A percentile compares a stretch with the other conserved stretches of the same genome.
Evolutionary conservation across 2,888 invertebrate genomes (phyloP).

Genomic region (Buathra laborator): DNA sequence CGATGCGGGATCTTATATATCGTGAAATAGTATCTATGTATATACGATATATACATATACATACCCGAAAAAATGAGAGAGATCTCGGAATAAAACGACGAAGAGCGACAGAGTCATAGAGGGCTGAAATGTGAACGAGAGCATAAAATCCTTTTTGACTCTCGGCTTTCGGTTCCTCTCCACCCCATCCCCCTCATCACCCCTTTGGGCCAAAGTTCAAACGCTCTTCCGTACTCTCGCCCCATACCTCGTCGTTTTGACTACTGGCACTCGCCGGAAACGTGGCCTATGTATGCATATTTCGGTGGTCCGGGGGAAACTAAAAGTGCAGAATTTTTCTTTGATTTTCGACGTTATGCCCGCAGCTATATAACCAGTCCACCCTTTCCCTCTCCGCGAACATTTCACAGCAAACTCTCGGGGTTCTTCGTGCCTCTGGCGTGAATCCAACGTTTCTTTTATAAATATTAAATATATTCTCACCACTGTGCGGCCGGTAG

Average conservation of each 20-base stretch:
- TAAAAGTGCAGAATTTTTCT: slow-evolving; percentile 61
- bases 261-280: slow-evolving; percentile 33
- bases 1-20: slow-evolving; percentile 35
- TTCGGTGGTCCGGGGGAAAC: slow-evolving; percentile 51
- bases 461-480: slow-evolving; percentile 62
- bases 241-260: slow-evolving; percentile 13
- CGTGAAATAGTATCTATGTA: background rate
- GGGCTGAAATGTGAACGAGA: slow-evolving; percentile 53
- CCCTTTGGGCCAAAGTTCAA: slow-evolving; percentile 61
- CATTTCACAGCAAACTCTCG: slow-evolving; percentile 12
- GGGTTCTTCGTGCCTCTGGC: slow-evolving; percentile 35
- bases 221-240: slow-evolving; percentile 36
- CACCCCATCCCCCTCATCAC: slow-evolving; percentile 44
- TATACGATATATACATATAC: background rate
- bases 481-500: background rate
- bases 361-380: background rate
- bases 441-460: slow-evolving; percentile 56
- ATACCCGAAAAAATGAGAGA: slow-evolving; percentile 26
- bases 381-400: background rate
- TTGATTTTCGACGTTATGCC: slow-evolving; percentile 48
- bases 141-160: slow-evolving; percentile 68
- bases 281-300: slow-evolving; percentile 57
- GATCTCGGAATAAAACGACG: slow-evolving; percentile 26
- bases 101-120: slow-evolving; percentile 28
- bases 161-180: slow-evolving; percentile 55